These are phyloP conservation scores for Corythaixoides concolor DNA, from an alignment of 2,113 vertebrate species.

Conservation along the genomic window DNA sequence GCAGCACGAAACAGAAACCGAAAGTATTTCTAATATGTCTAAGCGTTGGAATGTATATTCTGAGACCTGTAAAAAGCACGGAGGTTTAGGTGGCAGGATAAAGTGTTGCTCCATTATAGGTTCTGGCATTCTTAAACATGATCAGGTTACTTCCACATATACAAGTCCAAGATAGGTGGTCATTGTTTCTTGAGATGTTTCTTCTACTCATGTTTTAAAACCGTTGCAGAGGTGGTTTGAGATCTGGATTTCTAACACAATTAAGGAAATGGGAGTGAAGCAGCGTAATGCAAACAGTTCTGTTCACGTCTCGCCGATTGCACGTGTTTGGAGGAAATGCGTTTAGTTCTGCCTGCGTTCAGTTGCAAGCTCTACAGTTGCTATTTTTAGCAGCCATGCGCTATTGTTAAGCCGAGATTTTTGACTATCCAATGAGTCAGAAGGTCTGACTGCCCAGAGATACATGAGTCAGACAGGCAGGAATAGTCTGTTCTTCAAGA, in stretches of 20 bases:
- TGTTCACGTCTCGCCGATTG: conserved; percentile 9
- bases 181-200: not conserved
- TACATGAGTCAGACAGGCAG: conserved; percentile 73
- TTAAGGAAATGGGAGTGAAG: not conserved
- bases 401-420: conserved; percentile 71
- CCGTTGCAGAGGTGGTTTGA: not conserved
- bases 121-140: not conserved
- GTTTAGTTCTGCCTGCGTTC: conserved; percentile 47
- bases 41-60: not conserved
- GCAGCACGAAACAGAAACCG: not conserved
- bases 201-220: not conserved
- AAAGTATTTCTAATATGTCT: not conserved
- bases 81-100: not conserved
- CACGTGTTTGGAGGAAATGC: not conserved
- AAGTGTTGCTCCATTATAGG: not conserved
- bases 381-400: conserved; percentile 71
- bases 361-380: conserved; percentile 10
- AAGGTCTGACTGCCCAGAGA: conserved; percentile 72
- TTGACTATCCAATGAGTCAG: conserved; percentile 73
- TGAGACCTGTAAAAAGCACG: not conserved
- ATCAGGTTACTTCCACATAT: not conserved
- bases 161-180: rapidly evolving
- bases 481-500: conserved; percentile 69
- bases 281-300: not conserved
- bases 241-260: not conserved